These are phyloP conservation scores for Acanthurus tractus DNA, from an alignment of 2,797 vertebrate species.

Conservation along the genomic window DNA sequence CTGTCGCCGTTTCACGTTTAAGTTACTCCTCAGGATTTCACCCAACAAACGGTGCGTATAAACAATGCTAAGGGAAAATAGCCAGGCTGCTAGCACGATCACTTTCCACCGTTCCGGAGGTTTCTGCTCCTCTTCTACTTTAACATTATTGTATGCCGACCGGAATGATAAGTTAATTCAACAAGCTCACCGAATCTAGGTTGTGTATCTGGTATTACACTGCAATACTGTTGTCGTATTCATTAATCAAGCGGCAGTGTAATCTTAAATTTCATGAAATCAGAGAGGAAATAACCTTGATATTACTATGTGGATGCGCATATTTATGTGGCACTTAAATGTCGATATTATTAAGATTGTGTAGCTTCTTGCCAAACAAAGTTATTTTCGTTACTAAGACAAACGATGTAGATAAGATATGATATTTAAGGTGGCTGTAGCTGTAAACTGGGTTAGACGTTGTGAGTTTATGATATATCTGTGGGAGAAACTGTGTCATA, in stretches of 20 bases:
- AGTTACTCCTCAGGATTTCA: slow-evolving; percentile 20
- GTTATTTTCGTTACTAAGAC: neutral
- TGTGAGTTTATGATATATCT: slow-evolving; percentile 23
- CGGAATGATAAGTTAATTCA: slow-evolving; percentile 42
- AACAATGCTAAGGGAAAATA: slow-evolving; percentile 63
- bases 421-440: too few species aligned
- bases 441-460: too few species aligned
- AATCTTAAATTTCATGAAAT: neutral
- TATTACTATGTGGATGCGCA: neutral
- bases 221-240: accelerated
- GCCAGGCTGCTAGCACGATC: slow-evolving; percentile 70
- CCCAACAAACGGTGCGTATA: slow-evolving; percentile 67
- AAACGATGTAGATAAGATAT: too few species aligned
- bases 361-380: slow-evolving; percentile 7
- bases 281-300: neutral
- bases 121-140: slow-evolving; percentile 27
- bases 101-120: slow-evolving; percentile 41
- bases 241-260: neutral
- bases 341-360: neutral
- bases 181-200: neutral
- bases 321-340: slow-evolving; percentile 1
- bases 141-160: neutral
- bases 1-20: slow-evolving; percentile 10
- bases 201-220: neutral
- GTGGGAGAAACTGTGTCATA: neutral